Percentiles rank a stretch among this genome's conserved stretches.
Conservation (phyloP, 1,140 invertebrate genomes). For the Brachionus angularis region DNA sequence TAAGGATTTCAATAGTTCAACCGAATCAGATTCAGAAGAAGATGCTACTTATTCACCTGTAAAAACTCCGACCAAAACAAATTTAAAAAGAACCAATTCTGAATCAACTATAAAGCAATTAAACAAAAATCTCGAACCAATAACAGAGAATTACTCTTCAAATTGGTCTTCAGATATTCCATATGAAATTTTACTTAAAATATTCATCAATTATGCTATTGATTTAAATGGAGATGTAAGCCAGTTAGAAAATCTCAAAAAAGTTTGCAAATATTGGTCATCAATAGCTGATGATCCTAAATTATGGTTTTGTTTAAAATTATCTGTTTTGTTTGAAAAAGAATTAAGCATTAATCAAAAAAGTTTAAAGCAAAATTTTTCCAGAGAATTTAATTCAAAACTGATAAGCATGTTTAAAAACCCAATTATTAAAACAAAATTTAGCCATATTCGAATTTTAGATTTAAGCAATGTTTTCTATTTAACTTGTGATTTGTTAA, state of each 20-base stretch:
- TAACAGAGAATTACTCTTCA: too few relatives aligned
- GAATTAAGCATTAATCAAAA: not conserved
- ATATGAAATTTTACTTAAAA: conserved; percentile 21
- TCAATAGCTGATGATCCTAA: conserved; percentile 12
- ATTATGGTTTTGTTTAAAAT: conserved; percentile 29
- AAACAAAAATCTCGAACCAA: too few relatives aligned
- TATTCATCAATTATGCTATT: not conserved
- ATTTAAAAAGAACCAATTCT: too few relatives aligned
- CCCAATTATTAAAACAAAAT: not conserved
- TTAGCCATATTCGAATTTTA: not conserved
- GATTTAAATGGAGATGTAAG: conserved; percentile 8
- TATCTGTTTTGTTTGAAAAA: not conserved
- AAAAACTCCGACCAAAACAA: too few relatives aligned
- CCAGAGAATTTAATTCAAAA: conserved; percentile 10
- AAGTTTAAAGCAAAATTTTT: conserved; percentile 11
- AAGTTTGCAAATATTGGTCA: conserved; percentile 28
- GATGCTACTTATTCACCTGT: too few relatives aligned
- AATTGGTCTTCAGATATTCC: conserved; percentile 20
- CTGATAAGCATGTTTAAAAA: not conserved
- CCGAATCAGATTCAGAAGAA: too few relatives aligned
- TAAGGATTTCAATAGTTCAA: too few relatives aligned
- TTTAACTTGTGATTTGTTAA: conserved; percentile 26
- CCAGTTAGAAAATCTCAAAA: not conserved
- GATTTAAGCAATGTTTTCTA: conserved; percentile 15
- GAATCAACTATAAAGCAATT: too few relatives aligned